Percentiles rank a stretch among this genome's conserved stretches.
Conservation (phyloP, 1,140 invertebrate genomes). For the Calosoma granatense region DNA sequence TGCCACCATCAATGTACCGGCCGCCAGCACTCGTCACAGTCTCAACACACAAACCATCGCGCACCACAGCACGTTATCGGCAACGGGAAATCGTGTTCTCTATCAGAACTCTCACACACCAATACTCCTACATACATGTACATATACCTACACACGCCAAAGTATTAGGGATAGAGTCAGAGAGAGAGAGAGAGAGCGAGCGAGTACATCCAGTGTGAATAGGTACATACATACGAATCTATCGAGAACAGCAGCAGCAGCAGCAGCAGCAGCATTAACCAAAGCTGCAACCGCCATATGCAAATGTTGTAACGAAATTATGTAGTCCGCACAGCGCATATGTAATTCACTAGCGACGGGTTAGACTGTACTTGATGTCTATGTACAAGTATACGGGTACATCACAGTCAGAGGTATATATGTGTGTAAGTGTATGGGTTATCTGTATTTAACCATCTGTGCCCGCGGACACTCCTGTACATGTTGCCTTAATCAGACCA, state of each 20-base stretch:
- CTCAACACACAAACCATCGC: no score
- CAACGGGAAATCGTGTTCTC: conserved; percentile 7
- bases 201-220: no score
- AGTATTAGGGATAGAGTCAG: no score
- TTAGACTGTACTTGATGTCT: neutral
- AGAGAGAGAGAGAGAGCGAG: no score
- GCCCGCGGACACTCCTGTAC: neutral
- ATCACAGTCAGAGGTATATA: no score
- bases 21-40: neutral
- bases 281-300: conserved; percentile 25
- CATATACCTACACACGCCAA: no score
- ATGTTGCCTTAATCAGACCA: neutral
- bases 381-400: no score
- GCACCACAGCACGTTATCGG: conserved; percentile 5
- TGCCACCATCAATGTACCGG: neutral
- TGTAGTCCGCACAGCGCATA: conserved; percentile 28
- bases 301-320: conserved; percentile 32
- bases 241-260: no score
- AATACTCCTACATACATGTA: no score
- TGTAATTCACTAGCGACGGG: conserved; percentile 22
- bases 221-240: no score
- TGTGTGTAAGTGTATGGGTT: neutral
- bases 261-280: neutral
- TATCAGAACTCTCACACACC: neutral
- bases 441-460: neutral